A percentile compares a stretch with the other conserved stretches of the same genome.
Conservation (phyloP, 2,888 invertebrate genomes). For the Drosophila mettleri region DNA sequence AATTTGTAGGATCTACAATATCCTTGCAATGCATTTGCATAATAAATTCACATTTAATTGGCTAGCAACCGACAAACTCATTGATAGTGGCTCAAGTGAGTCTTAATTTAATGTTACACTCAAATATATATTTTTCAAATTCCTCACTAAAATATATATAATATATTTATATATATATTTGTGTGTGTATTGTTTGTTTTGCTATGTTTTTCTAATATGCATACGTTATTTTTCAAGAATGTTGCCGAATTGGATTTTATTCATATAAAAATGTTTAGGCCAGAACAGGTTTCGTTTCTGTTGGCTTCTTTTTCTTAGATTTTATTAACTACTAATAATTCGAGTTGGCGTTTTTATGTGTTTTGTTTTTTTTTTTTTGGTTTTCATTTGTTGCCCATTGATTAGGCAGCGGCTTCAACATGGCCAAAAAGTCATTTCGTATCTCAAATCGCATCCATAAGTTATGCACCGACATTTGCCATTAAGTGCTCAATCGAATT, state of each 20-base stretch:
- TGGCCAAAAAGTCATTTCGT: not conserved
- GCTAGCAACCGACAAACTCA: constrained; percentile 10
- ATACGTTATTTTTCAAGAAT: constrained; percentile 64
- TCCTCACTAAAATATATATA: too few species aligned
- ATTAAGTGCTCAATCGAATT: constrained; percentile 34
- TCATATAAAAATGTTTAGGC: constrained; percentile 25
- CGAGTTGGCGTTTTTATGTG: constrained; percentile 30
- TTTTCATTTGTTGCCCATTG: constrained; percentile 25
- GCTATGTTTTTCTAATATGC: constrained; percentile 50
- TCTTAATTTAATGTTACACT: not conserved
- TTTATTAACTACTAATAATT: constrained; percentile 50
- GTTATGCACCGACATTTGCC: constrained; percentile 52
- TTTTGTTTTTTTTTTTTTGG: constrained; percentile 35
- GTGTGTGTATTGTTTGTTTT: constrained; percentile 3
- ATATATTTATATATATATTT: not conserved
- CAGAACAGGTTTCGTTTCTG: constrained; percentile 63
- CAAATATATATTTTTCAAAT: not conserved
- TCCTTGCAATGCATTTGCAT: constrained; percentile 61
- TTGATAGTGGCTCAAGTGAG: too few species aligned
- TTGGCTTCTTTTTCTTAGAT: constrained; percentile 38
- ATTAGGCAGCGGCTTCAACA: not conserved
- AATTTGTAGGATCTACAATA: constrained; percentile 3
- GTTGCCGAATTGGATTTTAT: constrained; percentile 68
- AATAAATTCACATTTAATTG: constrained; percentile 59
- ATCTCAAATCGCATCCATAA: constrained; percentile 45